phyloP scores from a whole-genome alignment of 1,140 invertebrate species.

The Rhynchophorus ferrugineus region DNA sequence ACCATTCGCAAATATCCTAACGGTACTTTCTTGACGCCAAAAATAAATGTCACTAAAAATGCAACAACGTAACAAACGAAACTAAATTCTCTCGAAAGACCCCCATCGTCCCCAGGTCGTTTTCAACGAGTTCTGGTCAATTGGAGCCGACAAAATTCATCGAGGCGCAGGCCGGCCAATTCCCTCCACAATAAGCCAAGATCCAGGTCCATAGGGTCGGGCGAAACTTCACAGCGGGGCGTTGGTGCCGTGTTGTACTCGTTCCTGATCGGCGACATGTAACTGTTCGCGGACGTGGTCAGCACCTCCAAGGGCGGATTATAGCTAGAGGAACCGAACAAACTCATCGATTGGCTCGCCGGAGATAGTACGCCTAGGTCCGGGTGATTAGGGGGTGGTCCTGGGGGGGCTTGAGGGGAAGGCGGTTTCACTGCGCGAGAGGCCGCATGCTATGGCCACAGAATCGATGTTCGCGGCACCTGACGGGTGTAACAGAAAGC shows the following conservation, averaged over 20 bases:
- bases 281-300: slow-evolving; percentile 8
- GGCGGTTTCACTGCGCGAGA: slow-evolving; percentile 47
- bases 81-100: slow-evolving; percentile 6
- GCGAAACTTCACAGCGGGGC: slow-evolving; percentile 25
- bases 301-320: slow-evolving; percentile 8
- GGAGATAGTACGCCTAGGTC: slow-evolving; percentile 2
- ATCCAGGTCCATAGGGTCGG: slow-evolving; percentile 34
- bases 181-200: slow-evolving; percentile 40
- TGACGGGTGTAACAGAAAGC: slow-evolving; percentile 70
- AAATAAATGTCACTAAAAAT: slow-evolving; percentile 37
- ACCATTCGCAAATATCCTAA: background rate
- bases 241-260: slow-evolving; percentile 22
- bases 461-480: slow-evolving; percentile 56
- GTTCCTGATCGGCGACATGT: background rate
- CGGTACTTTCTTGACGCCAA: slow-evolving; percentile 17
- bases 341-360: slow-evolving; percentile 3
- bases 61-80: slow-evolving; percentile 39
- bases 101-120: too few relatives aligned
- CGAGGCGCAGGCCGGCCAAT: slow-evolving; percentile 38
- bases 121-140: slow-evolving; percentile 39
- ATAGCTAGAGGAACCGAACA: slow-evolving; percentile 10
- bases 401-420: slow-evolving; percentile 29
- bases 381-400: background rate
- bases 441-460: slow-evolving; percentile 74
- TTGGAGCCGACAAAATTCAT: slow-evolving; percentile 40